Evolutionary conservation across 2,888 invertebrate genomes (phyloP).

Genomic region (Cephus runcator): DNA sequence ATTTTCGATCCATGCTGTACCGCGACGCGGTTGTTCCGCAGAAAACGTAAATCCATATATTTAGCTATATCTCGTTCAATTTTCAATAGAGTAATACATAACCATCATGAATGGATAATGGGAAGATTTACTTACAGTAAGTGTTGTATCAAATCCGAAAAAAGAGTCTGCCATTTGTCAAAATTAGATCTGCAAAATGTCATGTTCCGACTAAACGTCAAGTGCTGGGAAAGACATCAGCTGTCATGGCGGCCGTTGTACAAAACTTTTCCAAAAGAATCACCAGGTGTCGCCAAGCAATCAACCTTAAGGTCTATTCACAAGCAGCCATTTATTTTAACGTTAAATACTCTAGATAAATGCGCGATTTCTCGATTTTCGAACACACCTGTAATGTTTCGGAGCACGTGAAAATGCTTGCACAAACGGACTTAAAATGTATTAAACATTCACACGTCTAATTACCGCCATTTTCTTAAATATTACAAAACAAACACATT

Average conservation of each 20-base stretch:
- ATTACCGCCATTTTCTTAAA: neutral
- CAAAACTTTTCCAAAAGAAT: neutral
- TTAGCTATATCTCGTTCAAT: neutral
- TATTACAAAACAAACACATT: neutral
- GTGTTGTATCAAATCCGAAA: slow-evolving; percentile 84
- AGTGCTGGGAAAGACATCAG: slow-evolving; percentile 58
- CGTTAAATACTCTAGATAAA: neutral
- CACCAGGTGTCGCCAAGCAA: slow-evolving; percentile 3
- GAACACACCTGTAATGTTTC: no score
- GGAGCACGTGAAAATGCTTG: no score
- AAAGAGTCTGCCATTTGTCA: slow-evolving; percentile 86
- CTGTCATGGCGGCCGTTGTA: slow-evolving; percentile 57
- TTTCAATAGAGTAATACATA: neutral
- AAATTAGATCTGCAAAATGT: slow-evolving; percentile 61
- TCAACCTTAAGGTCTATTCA: slow-evolving; percentile 15
- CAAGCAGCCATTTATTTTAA: slow-evolving; percentile 12
- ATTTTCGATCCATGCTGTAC: slow-evolving; percentile 23
- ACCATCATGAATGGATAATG: neutral
- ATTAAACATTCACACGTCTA: neutral
- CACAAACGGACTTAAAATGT: neutral
- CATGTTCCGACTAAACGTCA: slow-evolving; percentile 64
- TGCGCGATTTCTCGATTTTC: no score
- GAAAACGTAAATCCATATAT: slow-evolving; percentile 17
- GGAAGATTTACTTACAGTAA: slow-evolving; percentile 74
- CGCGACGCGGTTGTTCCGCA: slow-evolving; percentile 43